Base-by-base conservation (phyloP, 2,888 invertebrate genomes). In the Diplazon laetatorius region DNA sequence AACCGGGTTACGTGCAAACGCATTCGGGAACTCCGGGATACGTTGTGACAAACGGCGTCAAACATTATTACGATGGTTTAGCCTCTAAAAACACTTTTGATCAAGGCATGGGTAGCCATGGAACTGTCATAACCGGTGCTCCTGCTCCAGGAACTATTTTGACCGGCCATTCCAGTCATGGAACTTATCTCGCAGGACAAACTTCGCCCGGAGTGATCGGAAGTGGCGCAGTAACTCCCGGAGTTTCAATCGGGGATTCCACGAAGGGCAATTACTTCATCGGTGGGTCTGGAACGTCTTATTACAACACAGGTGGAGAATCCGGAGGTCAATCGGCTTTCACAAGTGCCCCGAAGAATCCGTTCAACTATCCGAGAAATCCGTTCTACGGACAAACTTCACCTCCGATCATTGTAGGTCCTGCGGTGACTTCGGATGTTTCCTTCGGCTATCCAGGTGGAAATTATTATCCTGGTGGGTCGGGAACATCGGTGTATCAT, bases 1-100 rank as follows among this genome's bases (percentile, higher is more conserved):
- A 80, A 16, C 86, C 88, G 35, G 87, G 84, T 35, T 87, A 86
- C 20, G 62, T 84, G 0, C 73, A 84, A n/a, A 81, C 84, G 20
- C 74, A 81, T 12, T 30, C 82, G 4, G 83, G 82, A n/a, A 77
- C 83, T 14, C 80, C 87, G 5, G 87, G 86, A 35, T 87, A 85
- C n/a, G 80, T 77, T 1, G 62, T 82, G 3, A 79, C 39, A 8
- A 78, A 76, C 5, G 86, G 84, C 60, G 55, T 81, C 0, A 85
- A 85, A 50, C 85, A 84, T 0, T 59, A 82, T n/a, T 83, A 86
- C n/a, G 25, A 70, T n/a, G 82, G 75, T 44, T 70, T 74, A 1
- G 30, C 16, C 62, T 16, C 66, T 0, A 55, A 66, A 42, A 50
- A 52, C 9, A 66, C 55, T 5, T 25, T 75, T 1, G 12, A 16